Evolutionary conservation across 2,113 vertebrate species (phyloP).

Genomic region (Xiphias gladius): DNA sequence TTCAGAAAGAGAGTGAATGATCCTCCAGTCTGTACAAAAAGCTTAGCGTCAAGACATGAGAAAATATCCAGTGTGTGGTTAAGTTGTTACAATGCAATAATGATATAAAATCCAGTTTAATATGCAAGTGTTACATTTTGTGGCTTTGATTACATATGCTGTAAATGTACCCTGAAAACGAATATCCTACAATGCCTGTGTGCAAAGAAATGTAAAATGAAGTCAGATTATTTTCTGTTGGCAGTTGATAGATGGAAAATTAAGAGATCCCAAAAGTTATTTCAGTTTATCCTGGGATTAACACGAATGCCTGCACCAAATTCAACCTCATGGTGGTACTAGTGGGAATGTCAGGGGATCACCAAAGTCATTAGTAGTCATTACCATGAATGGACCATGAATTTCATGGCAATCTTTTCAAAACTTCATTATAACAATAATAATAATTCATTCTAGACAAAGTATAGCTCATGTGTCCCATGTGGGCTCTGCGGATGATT

Average conservation of each 20-base stretch:
- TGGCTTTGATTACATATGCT: background rate
- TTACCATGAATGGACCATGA: background rate
- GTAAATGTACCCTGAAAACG: background rate
- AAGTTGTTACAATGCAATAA: slow-evolving; percentile 13
- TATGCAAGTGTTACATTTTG: background rate
- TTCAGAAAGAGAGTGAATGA: slow-evolving; percentile 21
- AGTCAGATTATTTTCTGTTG: background rate
- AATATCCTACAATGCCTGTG: background rate
- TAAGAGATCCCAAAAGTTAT: background rate
- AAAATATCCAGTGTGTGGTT: slow-evolving; percentile 13
- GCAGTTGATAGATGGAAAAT: too few species aligned
- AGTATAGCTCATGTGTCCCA: background rate
- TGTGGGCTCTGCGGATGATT: slow-evolving; percentile 18
- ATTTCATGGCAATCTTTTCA: background rate
- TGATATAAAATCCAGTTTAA: slow-evolving; percentile 6
- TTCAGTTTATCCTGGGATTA: background rate
- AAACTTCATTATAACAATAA: too few species aligned
- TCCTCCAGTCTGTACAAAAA: slow-evolving; percentile 1
- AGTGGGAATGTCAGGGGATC: background rate
- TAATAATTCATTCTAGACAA: background rate
- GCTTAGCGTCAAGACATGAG: background rate
- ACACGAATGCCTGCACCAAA: background rate
- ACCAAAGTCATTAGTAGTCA: background rate
- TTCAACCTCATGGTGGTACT: background rate
- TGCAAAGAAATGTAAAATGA: background rate